Conservation (phyloP, 2,888 invertebrate species). For the Hirudinaria manillensis region DNA sequence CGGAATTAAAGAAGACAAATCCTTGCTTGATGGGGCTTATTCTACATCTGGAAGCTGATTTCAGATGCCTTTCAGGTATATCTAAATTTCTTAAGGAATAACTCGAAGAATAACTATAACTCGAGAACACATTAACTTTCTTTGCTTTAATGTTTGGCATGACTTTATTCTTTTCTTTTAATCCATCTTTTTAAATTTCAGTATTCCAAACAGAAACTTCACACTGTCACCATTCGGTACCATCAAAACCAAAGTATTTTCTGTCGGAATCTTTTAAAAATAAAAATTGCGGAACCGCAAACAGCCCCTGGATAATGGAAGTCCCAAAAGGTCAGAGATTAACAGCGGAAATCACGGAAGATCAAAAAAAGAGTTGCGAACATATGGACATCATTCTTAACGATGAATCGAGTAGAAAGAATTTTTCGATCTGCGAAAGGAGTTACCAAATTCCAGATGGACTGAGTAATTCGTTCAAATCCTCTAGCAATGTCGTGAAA, state of each 20-base stretch:
- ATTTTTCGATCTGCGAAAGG: background rate
- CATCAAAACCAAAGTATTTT: slow-evolving; percentile 1
- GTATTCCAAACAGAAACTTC: background rate
- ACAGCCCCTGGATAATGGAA: slow-evolving; percentile 2
- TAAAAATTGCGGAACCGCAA: background rate
- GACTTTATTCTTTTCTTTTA: no score
- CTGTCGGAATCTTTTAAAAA: background rate
- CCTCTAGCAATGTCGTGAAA: background rate
- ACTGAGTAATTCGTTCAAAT: background rate
- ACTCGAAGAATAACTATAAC: background rate
- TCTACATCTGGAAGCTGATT: slow-evolving; percentile 3
- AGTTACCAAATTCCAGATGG: background rate
- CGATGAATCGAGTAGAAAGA: background rate
- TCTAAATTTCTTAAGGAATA: no score
- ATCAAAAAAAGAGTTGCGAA: background rate
- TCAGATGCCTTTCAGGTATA: background rate
- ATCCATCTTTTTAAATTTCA: background rate
- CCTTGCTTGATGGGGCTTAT: background rate
- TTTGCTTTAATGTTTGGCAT: background rate
- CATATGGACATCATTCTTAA: background rate
- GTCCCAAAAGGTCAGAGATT: background rate
- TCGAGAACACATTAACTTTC: background rate
- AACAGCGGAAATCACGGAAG: background rate
- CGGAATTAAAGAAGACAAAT: slow-evolving; percentile 2
- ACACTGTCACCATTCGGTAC: background rate